phyloP scores from a whole-genome alignment of 2,113 vertebrate species.

The Channa argus region DNA sequence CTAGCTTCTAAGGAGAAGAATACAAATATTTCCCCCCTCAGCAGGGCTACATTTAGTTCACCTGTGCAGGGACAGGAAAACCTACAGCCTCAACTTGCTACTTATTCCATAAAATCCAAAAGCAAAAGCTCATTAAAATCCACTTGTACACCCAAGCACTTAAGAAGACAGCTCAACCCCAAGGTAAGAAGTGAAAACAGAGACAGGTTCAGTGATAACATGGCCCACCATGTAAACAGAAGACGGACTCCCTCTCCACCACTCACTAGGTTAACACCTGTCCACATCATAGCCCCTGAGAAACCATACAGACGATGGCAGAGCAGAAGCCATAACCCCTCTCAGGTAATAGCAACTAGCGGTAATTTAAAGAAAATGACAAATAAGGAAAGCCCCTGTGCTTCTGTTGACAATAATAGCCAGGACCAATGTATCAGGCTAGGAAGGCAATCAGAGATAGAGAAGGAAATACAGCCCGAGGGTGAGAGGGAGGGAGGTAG shows the following conservation, averaged over 20 bases:
- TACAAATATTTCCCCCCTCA: slow-evolving; percentile 31
- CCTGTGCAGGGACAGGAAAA: slow-evolving; percentile 39
- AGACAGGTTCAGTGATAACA: slow-evolving; percentile 52
- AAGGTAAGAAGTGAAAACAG: slow-evolving; percentile 48
- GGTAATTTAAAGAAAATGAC: slow-evolving; percentile 66
- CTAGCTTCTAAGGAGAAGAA: slow-evolving; percentile 14
- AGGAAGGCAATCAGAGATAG: slow-evolving; percentile 68
- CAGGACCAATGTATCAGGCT: slow-evolving; percentile 67
- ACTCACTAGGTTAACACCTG: slow-evolving; percentile 79
- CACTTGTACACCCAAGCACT: slow-evolving; percentile 24
- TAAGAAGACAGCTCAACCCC: slow-evolving; percentile 36
- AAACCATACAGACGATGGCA: slow-evolving; percentile 75
- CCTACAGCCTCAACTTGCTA: slow-evolving; percentile 18
- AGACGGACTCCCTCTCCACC: slow-evolving; percentile 73
- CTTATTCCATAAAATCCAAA: slow-evolving; percentile 34
- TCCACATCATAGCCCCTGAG: slow-evolving; percentile 77
- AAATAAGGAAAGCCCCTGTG: slow-evolving; percentile 77
- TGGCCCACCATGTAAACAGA: slow-evolving; percentile 61
- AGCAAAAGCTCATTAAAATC: slow-evolving; percentile 37
- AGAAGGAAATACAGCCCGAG: slow-evolving; percentile 66
- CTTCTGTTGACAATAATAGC: slow-evolving; percentile 66
- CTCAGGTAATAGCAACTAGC: slow-evolving; percentile 62
- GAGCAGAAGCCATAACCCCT: slow-evolving; percentile 53
- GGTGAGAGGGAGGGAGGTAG: slow-evolving; percentile 54
- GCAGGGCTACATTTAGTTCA: slow-evolving; percentile 16